Percentiles rank a stretch among this genome's conserved stretches.
phyloP scores from a whole-genome alignment of 2,888 invertebrate species.

The Drosophila setosimentum region DNA sequence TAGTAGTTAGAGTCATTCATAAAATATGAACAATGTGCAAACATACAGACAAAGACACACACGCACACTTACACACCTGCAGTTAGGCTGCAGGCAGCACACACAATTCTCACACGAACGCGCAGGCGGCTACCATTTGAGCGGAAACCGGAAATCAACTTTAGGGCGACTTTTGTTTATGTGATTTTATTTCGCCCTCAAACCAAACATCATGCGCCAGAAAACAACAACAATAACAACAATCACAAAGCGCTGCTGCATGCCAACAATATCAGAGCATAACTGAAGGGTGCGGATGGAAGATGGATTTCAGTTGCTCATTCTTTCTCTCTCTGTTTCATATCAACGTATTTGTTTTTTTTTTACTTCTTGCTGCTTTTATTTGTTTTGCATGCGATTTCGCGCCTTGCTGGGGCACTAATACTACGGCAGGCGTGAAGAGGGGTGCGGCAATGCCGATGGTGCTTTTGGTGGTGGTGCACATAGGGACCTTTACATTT shows the following conservation, averaged over 20 bases:
- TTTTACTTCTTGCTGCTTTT: slow-evolving; percentile 39
- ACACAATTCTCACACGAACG: slow-evolving; percentile 75
- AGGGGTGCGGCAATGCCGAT: background rate
- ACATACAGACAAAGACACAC: slow-evolving; percentile 22
- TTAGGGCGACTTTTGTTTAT: slow-evolving; percentile 75
- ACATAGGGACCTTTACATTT: slow-evolving; percentile 43
- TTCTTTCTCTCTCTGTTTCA: slow-evolving; percentile 11
- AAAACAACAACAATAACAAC: slow-evolving; percentile 22
- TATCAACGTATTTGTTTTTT: slow-evolving; percentile 23
- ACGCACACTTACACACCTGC: slow-evolving; percentile 44
- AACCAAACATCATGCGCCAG: slow-evolving; percentile 40
- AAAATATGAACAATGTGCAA: slow-evolving; percentile 70
- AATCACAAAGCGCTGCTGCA: slow-evolving; percentile 40
- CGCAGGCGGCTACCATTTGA: slow-evolving; percentile 68
- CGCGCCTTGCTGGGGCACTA: slow-evolving; percentile 36
- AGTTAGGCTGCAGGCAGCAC: slow-evolving; percentile 60
- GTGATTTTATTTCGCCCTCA: slow-evolving; percentile 58
- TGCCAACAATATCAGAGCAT: slow-evolving; percentile 60
- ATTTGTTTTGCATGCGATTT: slow-evolving; percentile 66
- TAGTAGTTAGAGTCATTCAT: slow-evolving; percentile 67
- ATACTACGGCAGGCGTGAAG: slow-evolving; percentile 4
- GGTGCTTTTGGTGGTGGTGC: background rate
- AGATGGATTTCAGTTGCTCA: slow-evolving; percentile 2
- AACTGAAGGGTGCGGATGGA: slow-evolving; percentile 44
- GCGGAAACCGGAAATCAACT: slow-evolving; percentile 80